These are phyloP conservation scores for Cyclina sinensis DNA, from an alignment of 1,140 invertebrate species.

Conservation along the genomic window DNA sequence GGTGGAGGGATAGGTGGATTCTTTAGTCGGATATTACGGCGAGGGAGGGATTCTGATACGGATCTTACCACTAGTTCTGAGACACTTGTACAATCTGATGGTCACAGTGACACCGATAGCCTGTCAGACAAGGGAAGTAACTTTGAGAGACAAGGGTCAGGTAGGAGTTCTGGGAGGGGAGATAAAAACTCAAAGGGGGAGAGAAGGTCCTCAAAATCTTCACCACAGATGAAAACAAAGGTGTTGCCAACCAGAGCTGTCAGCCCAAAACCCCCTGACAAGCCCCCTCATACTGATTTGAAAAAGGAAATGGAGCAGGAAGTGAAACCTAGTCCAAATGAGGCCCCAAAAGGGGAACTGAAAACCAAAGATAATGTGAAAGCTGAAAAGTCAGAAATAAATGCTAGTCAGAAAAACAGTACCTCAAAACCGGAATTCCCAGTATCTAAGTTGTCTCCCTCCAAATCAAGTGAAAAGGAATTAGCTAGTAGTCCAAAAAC, in stretches of 20 bases:
- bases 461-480: conserved; percentile 22
- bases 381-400: conserved; percentile 18
- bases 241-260: conserved; percentile 59
- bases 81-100: conserved; percentile 39
- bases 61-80: conserved; percentile 54
- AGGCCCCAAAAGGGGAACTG: conserved; percentile 5
- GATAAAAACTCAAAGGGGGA: conserved; percentile 25
- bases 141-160: conserved; percentile 31
- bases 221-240: conserved; percentile 72
- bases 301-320: conserved; percentile 25
- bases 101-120: conserved; percentile 18
- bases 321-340: conserved; percentile 8
- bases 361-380: conserved; percentile 34
- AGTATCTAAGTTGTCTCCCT: conserved; percentile 13
- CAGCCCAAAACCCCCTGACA: conserved; percentile 31
- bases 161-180: background rate
- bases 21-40: conserved; percentile 79
- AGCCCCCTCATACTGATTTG: conserved; percentile 8
- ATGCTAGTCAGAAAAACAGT: conserved; percentile 43
- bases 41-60: conserved; percentile 76
- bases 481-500: conserved; percentile 46
- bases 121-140: conserved; percentile 12
- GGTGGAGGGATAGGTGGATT: conserved; percentile 79
- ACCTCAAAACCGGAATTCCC: background rate
- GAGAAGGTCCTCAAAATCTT: conserved; percentile 61